phyloP scores from a whole-genome alignment of 2,888 invertebrate genomes.

The Lampropteryx suffumata region DNA sequence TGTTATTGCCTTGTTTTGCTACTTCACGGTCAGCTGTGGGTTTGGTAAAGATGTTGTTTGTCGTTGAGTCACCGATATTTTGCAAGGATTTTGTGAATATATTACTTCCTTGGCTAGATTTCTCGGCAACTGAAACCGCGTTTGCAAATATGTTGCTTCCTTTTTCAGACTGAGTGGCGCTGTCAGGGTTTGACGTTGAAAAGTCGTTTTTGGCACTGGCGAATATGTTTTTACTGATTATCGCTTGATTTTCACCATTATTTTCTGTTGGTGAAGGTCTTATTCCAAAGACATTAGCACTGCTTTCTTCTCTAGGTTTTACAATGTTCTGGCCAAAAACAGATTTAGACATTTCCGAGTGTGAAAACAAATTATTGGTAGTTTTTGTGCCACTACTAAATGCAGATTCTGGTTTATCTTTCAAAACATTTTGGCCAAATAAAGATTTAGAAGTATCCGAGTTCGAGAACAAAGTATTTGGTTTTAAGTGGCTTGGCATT shows the following conservation, averaged over 20 bases:
- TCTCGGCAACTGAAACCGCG: slow-evolving; percentile 16
- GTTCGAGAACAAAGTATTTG: slow-evolving; percentile 15
- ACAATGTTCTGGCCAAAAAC: slow-evolving; percentile 35
- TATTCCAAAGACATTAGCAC: slow-evolving; percentile 35
- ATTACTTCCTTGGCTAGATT: slow-evolving; percentile 22
- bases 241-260: slow-evolving; percentile 13
- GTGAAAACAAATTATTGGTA: slow-evolving; percentile 37
- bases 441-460: slow-evolving; percentile 34
- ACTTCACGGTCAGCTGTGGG: slow-evolving; percentile 27
- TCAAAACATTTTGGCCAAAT: slow-evolving; percentile 34
- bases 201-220: slow-evolving; percentile 39
- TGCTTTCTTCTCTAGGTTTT: slow-evolving; percentile 26
- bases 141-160: slow-evolving; percentile 56
- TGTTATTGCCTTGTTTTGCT: slow-evolving; percentile 20
- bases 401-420: slow-evolving; percentile 13
- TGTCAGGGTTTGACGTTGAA: slow-evolving; percentile 43
- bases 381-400: slow-evolving; percentile 24
- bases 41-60: not conserved
- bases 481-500: too few species aligned
- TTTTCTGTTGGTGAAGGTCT: slow-evolving; percentile 15
- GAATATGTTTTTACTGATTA: slow-evolving; percentile 30
- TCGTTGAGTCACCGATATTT: slow-evolving; percentile 6
- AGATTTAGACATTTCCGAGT: slow-evolving; percentile 32
- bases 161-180: slow-evolving; percentile 39
- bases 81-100: slow-evolving; percentile 21